Evolutionary conservation across 2,113 vertebrate species (phyloP), one percentile per base, ranked within the genome.

Genomic region (Thermophis baileyi): DNA sequence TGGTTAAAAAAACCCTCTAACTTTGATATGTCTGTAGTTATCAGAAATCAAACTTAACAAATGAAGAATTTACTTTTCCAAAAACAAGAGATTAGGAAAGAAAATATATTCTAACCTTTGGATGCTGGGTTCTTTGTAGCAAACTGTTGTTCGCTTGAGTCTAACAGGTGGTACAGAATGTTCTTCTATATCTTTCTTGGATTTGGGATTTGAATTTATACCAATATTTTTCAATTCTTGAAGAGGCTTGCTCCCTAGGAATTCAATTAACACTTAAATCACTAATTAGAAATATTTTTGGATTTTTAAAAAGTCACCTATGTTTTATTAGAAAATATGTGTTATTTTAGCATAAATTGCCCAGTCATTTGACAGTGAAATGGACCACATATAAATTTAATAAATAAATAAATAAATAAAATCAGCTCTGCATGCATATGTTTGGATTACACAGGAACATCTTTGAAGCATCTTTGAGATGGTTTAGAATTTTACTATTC

Each of bases 81-180:
- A 69, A 69, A 69, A 16, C 63, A 69, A 10, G 3, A 60, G 81
- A 69, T 27, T 27, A 40, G 87, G 46, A 85, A 81, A n/a, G 89
- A 89, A 22, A 86, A 93, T 40, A 46, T 47, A 55, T 46, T 89
- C 95, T 89, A 91, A 97, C 98, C 91, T 9, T 7, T 11, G 54
- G 20, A 98, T 87, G 14, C 0, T 97, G 40, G 97, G 98, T 55
- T 98, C 98, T 94, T 96, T 97, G 85, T 97, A 97, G 93, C 22
- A 95, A 91, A 97, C 0, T 74, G 85, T 87, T 3, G 87, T 0
- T 93, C 94, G 96, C 86, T 1, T 87, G 91, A 96, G 95, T 94
- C 94, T 96, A 89, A 88, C 1, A 47, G 22, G 50, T 87, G 3
- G 49, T 91, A 93, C 88, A 85, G 88, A 95, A 4, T 86, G 88